These are phyloP conservation scores for Ardeotis arabs DNA, from an alignment of 2,113 vertebrate species.

Conservation along the genomic window DNA sequence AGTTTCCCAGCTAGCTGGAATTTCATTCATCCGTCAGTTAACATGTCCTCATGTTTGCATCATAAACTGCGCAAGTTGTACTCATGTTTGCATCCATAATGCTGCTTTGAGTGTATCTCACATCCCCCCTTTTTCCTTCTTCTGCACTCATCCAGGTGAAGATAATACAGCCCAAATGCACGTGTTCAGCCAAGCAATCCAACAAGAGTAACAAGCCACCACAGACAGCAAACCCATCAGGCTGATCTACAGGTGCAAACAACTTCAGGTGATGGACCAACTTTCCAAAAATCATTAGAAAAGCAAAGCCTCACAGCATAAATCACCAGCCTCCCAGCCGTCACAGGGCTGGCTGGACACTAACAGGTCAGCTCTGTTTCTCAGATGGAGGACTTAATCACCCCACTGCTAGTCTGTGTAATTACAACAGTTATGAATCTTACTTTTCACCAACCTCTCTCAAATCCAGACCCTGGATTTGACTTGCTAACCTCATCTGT, in stretches of 20 bases:
- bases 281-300: slow-evolving; percentile 13
- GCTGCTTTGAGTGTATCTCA: neutral
- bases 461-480: neutral
- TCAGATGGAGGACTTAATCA: neutral
- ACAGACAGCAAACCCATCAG: neutral
- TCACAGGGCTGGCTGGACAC: neutral
- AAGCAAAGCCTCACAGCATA: neutral
- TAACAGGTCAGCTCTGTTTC: neutral
- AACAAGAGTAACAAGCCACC: neutral
- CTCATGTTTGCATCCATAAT: neutral
- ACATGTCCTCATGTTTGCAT: neutral
- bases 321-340: neutral
- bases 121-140: neutral
- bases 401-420: neutral
- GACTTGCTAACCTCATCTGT: neutral
- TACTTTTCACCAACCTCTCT: neutral
- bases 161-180: neutral
- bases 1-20: neutral
- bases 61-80: neutral
- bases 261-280: neutral
- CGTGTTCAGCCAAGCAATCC: neutral
- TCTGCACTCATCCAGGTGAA: neutral
- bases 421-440: neutral
- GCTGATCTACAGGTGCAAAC: neutral
- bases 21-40: neutral